Conservation (phyloP, 2,113 vertebrate species). For the Mugil cephalus region DNA sequence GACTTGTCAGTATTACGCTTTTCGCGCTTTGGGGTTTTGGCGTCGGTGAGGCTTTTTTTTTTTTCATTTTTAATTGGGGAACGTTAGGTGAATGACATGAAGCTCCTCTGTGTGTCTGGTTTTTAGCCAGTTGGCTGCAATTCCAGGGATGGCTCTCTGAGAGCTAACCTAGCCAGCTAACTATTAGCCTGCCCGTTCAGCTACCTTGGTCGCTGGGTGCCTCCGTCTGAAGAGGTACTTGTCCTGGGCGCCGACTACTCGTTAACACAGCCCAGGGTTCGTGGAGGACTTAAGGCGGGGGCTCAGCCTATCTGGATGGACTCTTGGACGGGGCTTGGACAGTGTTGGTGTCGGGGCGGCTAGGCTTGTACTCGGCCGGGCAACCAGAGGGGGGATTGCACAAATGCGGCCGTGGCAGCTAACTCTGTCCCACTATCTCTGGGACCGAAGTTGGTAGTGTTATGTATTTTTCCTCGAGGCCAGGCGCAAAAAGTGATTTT, state of each 20-base stretch:
- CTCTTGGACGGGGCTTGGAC: slow-evolving; percentile 60
- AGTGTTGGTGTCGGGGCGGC: slow-evolving; percentile 78
- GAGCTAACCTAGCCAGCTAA: slow-evolving; percentile 72
- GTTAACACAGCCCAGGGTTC: no score
- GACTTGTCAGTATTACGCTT: slow-evolving; percentile 36
- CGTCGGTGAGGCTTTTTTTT: background rate
- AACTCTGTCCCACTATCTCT: slow-evolving; percentile 58
- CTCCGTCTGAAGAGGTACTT: slow-evolving; percentile 32
- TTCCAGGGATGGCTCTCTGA: slow-evolving; percentile 71
- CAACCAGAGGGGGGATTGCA: slow-evolving; percentile 61
- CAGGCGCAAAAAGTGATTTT: background rate
- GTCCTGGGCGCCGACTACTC: background rate
- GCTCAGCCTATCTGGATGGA: slow-evolving; percentile 40
- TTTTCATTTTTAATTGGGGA: no score
- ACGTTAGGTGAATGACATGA: slow-evolving; percentile 20
- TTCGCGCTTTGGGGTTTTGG: background rate
- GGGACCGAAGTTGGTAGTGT: slow-evolving; percentile 44
- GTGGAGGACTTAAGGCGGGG: slow-evolving; percentile 7
- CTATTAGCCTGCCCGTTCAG: slow-evolving; percentile 70
- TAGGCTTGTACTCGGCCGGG: slow-evolving; percentile 74
- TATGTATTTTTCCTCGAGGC: background rate
- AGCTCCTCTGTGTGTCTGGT: slow-evolving; percentile 44
- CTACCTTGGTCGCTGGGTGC: slow-evolving; percentile 50
- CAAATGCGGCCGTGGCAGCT: slow-evolving; percentile 71
- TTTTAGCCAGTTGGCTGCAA: slow-evolving; percentile 64